phyloP scores from a whole-genome alignment of 2,888 invertebrate species.

The Neocrepidodera transversa region DNA sequence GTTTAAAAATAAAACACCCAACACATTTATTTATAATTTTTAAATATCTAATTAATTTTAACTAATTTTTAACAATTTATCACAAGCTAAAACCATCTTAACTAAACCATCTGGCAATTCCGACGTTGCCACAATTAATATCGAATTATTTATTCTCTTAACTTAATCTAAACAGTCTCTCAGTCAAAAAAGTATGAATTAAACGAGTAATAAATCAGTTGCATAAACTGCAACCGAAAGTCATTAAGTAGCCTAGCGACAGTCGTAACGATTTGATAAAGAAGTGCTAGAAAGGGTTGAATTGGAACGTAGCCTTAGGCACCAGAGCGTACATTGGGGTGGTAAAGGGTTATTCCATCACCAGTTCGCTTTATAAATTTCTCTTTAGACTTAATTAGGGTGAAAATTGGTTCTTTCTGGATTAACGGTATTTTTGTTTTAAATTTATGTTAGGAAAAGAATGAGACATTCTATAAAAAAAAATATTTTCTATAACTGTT shows the following conservation, averaged over 20 bases:
- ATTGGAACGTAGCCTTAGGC: conserved; percentile 38
- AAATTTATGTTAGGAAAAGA: background rate
- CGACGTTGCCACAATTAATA: too few relatives aligned
- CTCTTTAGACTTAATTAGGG: conserved; percentile 54
- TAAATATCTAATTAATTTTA: too few relatives aligned
- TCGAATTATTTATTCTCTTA: too few relatives aligned
- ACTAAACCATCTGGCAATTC: too few relatives aligned
- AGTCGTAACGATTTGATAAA: conserved; percentile 60
- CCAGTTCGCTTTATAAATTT: conserved; percentile 52
- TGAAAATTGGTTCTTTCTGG: conserved; percentile 57
- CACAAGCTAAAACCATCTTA: too few relatives aligned
- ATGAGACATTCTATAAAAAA: too few relatives aligned
- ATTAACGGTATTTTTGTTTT: conserved; percentile 8
- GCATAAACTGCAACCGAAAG: conserved; percentile 53
- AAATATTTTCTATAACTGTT: too few relatives aligned
- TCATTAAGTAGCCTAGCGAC: conserved; percentile 58
- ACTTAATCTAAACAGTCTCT: background rate
- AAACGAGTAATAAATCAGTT: conserved; percentile 49
- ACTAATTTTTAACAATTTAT: too few relatives aligned
- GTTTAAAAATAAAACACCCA: too few relatives aligned
- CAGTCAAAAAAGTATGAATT: conserved; percentile 6
- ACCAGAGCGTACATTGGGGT: conserved; percentile 40
- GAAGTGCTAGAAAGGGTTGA: conserved; percentile 54
- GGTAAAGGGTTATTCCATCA: conserved; percentile 52
- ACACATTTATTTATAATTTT: too few relatives aligned